A percentile compares a stretch with the other conserved stretches of the same genome.
These are phyloP conservation scores for Pristionchus fissidentatus DNA, from an alignment of 2,888 invertebrate species.

Conservation along the genomic window DNA sequence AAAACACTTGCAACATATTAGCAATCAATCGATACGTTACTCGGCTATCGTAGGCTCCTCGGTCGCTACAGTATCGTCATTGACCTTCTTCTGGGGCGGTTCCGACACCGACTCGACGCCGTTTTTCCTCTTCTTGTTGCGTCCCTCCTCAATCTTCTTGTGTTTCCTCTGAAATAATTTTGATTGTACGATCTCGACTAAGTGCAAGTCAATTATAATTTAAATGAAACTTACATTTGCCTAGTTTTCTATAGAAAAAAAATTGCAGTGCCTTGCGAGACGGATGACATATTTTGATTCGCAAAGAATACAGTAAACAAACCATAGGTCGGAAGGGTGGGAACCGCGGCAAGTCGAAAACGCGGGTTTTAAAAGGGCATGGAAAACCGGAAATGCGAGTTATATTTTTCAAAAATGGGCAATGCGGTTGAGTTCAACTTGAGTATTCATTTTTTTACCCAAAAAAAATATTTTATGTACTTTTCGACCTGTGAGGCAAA, in stretches of 20 bases:
- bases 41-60: conserved; percentile 23
- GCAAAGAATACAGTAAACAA: no score
- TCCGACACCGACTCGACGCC: conserved; percentile 27
- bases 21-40: conserved; percentile 3
- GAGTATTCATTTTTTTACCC: background rate
- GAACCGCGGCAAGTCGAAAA: no score
- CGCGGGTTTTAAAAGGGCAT: no score
- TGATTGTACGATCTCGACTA: no score
- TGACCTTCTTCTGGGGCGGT: conserved; percentile 2
- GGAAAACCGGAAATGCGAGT: no score
- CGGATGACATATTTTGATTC: no score
- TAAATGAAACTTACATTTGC: no score
- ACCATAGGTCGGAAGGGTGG: no score
- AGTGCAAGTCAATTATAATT: no score
- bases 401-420: no score
- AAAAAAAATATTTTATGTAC: background rate
- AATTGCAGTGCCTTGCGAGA: no score
- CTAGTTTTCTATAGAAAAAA: no score
- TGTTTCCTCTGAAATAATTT: conserved; percentile 39
- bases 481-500: background rate
- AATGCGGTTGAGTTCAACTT: background rate
- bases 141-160: conserved; percentile 19
- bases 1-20: background rate
- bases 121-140: conserved; percentile 38
- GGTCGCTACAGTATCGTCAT: conserved; percentile 21